These are phyloP conservation scores for Chamaea fasciata DNA, from an alignment of 2,113 vertebrate species.

Conservation along the genomic window DNA sequence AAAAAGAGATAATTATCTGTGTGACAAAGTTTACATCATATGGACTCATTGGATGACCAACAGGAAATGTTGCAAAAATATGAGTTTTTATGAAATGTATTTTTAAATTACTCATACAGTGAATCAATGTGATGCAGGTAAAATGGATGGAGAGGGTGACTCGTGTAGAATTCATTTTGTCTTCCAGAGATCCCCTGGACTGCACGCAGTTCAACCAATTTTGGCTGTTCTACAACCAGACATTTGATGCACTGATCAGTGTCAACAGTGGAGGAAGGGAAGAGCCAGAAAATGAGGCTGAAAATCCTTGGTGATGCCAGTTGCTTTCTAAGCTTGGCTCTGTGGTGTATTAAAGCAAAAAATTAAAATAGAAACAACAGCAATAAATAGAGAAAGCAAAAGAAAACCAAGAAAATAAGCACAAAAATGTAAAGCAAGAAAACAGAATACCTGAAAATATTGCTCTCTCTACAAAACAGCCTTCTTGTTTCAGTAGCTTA, in stretches of 20 bases:
- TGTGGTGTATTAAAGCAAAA: neutral
- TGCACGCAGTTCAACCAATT: neutral
- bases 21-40: neutral
- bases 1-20: neutral
- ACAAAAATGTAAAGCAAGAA: neutral
- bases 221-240: neutral
- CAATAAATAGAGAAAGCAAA: neutral
- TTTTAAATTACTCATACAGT: constrained; percentile 11
- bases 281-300: neutral
- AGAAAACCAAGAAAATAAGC: neutral
- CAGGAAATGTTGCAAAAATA: neutral
- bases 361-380: neutral
- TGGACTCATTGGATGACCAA: neutral
- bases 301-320: neutral
- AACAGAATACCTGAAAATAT: neutral
- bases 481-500: neutral
- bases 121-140: neutral
- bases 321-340: neutral
- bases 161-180: neutral
- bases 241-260: neutral
- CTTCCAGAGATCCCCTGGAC: neutral
- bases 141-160: neutral
- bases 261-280: neutral
- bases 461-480: neutral
- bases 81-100: neutral